Base-by-base conservation (phyloP, 2,797 vertebrate genomes). In the Bryconaethiops microstoma region DNA sequence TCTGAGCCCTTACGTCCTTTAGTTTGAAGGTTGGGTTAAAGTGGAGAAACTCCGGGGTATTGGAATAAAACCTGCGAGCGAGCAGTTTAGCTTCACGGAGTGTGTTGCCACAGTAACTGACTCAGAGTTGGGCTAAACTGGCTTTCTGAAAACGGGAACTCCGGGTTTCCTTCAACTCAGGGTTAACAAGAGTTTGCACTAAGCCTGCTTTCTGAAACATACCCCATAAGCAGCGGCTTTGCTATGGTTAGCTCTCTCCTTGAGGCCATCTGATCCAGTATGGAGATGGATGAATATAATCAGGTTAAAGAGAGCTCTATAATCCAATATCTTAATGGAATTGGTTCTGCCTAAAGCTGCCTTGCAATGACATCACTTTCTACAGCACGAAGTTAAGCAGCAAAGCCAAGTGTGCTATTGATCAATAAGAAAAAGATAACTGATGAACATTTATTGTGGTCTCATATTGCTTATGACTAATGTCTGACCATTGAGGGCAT, bases 311-410 rank as follows among this genome's bases (percentile, higher is more conserved):
- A 45, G 21, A 25, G 80, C 64, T 45, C 52, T 64, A 84, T 84
- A 87, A 86, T 87, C 69, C 73, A 83, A 81, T 86, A 86, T 76
- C 71, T 69, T 83, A 83, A 86, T 82, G 77, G 78, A 84, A 75
- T 63, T 60, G 4, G 48, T 55, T 76, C 68, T 81, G 73, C 57
- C 14, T 69, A 52, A 25, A 59, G 60, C 63, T 25, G 13, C 14
- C 35, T 70, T 60, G 35, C 39, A 59, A 60, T 77, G 79, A 69
- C 62, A 80, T n/a, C 45, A 69, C 67, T 63, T 85, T 77, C n/a
- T 79, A 77, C 63, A 21, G 57, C 62, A 29, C 60, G 78, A 74
- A 79, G 25, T 68, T 19, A 79, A 76, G n/a, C 48, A 69, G 21
- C 14, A 45, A 50, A 14, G 70, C 48, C 10, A 60, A 40, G 76